Evolutionary conservation across 2,888 invertebrate species (phyloP), one percentile per base, ranked within the genome.

Genomic region (Aspidapion aeneum): DNA sequence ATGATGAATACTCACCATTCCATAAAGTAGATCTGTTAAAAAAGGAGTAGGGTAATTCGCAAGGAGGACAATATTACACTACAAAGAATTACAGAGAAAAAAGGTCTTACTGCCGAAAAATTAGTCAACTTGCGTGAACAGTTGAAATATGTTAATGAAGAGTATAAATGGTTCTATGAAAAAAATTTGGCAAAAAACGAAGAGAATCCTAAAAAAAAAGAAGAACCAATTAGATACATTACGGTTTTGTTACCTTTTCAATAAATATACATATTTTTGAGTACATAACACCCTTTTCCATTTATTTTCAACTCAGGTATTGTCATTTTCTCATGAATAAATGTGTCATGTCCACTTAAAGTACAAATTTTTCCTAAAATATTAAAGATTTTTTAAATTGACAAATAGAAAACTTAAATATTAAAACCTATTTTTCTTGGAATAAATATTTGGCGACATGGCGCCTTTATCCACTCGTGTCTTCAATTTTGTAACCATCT

Each of bases 11-110:
- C 21, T 49, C 35, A 18, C 57, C 59, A 49, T 63, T 60, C 55
- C 58, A 62, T n/a, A 62, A 58, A 54, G 58, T 62, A 9, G 12
- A 58, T 52, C 52, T 62, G 35, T 22, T 62, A 20, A 58, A 58
- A 20, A 62, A 58, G 35, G 35, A 35, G 35, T 3, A 35, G 62
- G 49, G 58, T 55, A 21, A 21, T 61, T 19, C 12, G 18, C 17
- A 61, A 48, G 18, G 56, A 55, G 21, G 61, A 56, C 16, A 55
- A 61, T 35, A 56, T 61, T 56, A 56, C 19, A 56, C 22, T 56
- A 21, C 19, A 21, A 56, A 55, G 61, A 61, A 61, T 61, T 35
- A 56, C 19, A 35, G 19, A 56, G 16, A 61, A 61, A 61, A 61
- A 3, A 2, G 61, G 61, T 56, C 56, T 56, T 2, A 56, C 56